These are phyloP conservation scores for Synanceia verrucosa DNA, from an alignment of 2,797 vertebrate species.

Conservation along the genomic window DNA sequence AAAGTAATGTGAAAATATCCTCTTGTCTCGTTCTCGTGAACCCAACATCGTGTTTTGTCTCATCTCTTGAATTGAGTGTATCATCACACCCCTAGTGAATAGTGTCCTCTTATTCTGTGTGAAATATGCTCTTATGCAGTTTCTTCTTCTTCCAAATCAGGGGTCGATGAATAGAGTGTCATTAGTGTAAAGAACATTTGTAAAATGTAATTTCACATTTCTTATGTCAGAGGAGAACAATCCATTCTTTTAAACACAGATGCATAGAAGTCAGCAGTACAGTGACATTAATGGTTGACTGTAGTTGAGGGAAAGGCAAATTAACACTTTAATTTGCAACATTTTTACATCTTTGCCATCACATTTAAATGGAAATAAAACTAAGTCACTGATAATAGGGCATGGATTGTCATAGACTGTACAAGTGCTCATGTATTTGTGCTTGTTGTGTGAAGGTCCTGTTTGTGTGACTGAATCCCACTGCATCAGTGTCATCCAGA, in stretches of 20 bases:
- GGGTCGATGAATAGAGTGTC: too few species aligned
- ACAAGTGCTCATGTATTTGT: not conserved
- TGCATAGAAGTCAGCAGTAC: not conserved
- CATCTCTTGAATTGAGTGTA: too few species aligned
- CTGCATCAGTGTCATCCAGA: not conserved
- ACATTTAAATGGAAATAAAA: not conserved
- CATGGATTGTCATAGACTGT: not conserved
- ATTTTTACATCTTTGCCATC: not conserved
- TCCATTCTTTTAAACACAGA: not conserved
- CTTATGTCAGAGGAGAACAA: not conserved
- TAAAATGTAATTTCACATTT: too few species aligned
- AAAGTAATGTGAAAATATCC: too few species aligned
- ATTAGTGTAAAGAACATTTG: too few species aligned
- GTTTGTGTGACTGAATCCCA: not conserved
- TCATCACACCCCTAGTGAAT: too few species aligned
- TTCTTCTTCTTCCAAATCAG: too few species aligned
- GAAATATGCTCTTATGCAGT: too few species aligned
- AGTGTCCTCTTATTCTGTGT: too few species aligned
- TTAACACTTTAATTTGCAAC: not conserved
- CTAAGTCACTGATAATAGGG: not conserved
- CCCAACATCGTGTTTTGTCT: too few species aligned
- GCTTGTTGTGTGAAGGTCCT: not conserved
- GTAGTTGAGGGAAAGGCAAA: not conserved
- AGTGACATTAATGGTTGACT: not conserved
- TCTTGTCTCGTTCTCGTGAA: too few species aligned